phyloP scores from a whole-genome alignment of 2,113 vertebrate genomes.

The Tachysurus fulvidraco region DNA sequence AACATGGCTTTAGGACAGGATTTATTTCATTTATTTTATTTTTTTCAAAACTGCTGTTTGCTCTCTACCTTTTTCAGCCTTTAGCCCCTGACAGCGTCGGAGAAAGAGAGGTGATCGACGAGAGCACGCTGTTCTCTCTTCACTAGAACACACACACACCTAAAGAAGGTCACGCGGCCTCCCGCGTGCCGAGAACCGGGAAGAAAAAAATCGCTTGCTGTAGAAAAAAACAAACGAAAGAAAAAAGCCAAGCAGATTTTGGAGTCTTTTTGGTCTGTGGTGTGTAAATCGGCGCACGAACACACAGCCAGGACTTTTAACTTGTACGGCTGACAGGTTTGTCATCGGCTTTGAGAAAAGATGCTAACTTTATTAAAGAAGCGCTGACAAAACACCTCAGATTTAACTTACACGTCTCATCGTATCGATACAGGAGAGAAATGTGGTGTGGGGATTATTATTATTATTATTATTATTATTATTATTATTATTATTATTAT shows the following conservation, averaged over 20 bases:
- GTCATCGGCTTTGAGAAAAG: neutral
- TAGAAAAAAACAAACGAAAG: neutral
- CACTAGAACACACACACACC: neutral
- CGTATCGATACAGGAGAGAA: too few relatives aligned
- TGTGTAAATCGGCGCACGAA: neutral
- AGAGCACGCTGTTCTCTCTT: neutral
- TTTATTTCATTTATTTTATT: neutral
- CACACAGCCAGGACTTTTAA: neutral
- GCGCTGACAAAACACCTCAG: neutral
- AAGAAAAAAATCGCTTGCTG: neutral
- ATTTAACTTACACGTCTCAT: too few relatives aligned
- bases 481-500: too few relatives aligned
- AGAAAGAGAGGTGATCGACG: neutral
- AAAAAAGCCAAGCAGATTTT: neutral
- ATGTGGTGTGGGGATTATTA: too few relatives aligned
- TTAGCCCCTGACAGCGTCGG: neutral
- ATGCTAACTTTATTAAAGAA: neutral
- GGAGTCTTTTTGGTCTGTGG: neutral
- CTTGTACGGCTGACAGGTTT: neutral
- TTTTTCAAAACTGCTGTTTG: neutral
- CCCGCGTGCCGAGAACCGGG: slow-evolving; percentile 1
- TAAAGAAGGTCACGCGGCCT: slow-evolving; percentile 27
- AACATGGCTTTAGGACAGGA: neutral
- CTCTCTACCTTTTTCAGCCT: neutral
- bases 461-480: too few relatives aligned